Conservation (phyloP, 2,797 vertebrate genomes). For the Spinus pinus region DNA sequence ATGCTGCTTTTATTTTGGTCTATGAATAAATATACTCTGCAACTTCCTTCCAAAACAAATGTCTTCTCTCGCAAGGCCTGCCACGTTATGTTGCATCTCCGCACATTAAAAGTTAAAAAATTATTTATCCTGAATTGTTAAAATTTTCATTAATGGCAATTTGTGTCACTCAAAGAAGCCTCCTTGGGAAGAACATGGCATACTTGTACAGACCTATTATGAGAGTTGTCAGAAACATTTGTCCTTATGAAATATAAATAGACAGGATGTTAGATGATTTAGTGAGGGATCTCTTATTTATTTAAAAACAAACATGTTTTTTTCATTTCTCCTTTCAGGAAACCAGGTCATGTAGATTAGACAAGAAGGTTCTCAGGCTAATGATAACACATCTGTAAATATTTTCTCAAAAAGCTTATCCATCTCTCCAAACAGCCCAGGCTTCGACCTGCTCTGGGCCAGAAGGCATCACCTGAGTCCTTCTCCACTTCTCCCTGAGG, state of each 20-base stretch:
- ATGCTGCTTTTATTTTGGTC: conserved; percentile 65
- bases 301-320: conserved; percentile 76
- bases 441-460: fast-evolving
- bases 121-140: conserved; percentile 90
- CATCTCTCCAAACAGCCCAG: not conserved
- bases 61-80: conserved; percentile 73
- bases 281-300: conserved; percentile 83
- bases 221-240: conserved; percentile 93
- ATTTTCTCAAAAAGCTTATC: not conserved
- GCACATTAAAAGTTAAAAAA: conserved; percentile 90
- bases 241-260: conserved; percentile 95
- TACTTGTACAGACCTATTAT: conserved; percentile 90
- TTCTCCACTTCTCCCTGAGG: not conserved
- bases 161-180: conserved; percentile 85
- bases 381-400: conserved; percentile 28
- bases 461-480: not conserved
- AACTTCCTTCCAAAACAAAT: conserved; percentile 67
- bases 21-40: conserved; percentile 67
- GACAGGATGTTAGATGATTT: conserved; percentile 79
- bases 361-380: conserved; percentile 31
- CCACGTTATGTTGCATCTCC: conserved; percentile 64
- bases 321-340: conserved; percentile 70
- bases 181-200: conserved; percentile 84
- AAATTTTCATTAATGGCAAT: conserved; percentile 93
- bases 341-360: conserved; percentile 65